These are phyloP conservation scores for Bubo blakistoni DNA, from an alignment of 2,113 vertebrate species.

Conservation along the genomic window DNA sequence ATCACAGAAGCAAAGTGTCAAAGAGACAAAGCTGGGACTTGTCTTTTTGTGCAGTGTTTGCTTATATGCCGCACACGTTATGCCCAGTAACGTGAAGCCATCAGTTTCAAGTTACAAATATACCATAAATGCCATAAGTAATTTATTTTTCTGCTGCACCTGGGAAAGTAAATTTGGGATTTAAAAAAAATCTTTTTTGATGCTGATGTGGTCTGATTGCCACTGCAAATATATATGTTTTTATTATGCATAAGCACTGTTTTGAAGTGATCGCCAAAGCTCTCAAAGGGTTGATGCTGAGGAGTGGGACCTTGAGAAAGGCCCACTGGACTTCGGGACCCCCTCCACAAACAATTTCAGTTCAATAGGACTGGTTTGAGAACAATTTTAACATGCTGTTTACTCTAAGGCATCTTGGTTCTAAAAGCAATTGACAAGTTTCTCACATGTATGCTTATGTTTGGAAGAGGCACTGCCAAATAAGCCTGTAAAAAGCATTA, in stretches of 20 bases:
- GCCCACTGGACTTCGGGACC: background rate
- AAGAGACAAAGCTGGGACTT: conserved; percentile 47
- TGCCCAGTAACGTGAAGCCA: conserved; percentile 10
- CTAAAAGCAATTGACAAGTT: background rate
- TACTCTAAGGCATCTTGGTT: background rate
- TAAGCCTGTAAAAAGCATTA: background rate
- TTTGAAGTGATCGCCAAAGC: background rate
- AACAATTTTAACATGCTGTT: background rate
- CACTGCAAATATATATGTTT: background rate
- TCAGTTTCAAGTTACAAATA: conserved; percentile 46
- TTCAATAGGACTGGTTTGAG: background rate
- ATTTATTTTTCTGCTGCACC: background rate
- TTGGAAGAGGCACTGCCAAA: conserved; percentile 3
- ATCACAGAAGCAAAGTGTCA: conserved; percentile 30
- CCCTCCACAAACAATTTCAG: background rate
- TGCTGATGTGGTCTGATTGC: conserved; percentile 15
- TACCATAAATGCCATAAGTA: conserved; percentile 26
- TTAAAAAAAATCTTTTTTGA: background rate
- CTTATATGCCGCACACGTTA: conserved; percentile 10
- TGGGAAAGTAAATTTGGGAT: background rate
- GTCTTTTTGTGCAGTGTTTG: conserved; percentile 9
- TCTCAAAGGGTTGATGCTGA: background rate
- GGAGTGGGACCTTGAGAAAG: background rate
- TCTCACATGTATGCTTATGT: background rate
- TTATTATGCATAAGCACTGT: background rate